These are phyloP conservation scores for Petrolisthes manimaculis DNA, from an alignment of 2,888 invertebrate species.

Conservation along the genomic window DNA sequence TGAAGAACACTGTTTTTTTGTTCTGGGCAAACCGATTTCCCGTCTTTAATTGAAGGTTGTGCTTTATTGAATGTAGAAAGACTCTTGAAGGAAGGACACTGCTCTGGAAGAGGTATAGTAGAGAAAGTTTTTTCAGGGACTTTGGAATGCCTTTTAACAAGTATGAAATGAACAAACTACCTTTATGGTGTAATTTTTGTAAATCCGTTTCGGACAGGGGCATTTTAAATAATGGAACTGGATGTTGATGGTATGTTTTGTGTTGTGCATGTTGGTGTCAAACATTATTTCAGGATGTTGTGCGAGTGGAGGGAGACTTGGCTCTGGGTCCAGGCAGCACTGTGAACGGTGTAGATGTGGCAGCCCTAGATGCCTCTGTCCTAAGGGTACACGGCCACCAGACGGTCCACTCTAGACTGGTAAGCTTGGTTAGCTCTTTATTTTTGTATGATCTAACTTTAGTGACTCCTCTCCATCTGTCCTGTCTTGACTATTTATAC, in stretches of 20 bases:
- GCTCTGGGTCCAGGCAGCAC: neutral
- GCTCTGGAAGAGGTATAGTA: too few species aligned
- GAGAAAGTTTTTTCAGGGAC: too few species aligned
- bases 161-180: too few species aligned
- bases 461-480: neutral
- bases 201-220: neutral
- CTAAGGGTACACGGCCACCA: constrained; percentile 22
- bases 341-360: constrained; percentile 24
- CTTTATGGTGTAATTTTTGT: too few species aligned
- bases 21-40: too few species aligned
- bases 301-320: neutral
- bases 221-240: neutral
- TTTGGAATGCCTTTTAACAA: too few species aligned
- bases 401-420: neutral
- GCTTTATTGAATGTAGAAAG: too few species aligned
- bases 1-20: neutral
- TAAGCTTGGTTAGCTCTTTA: neutral
- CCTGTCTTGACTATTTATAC: too few species aligned
- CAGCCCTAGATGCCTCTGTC: neutral
- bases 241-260: neutral
- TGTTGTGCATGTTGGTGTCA: neutral
- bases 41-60: too few species aligned
- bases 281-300: neutral
- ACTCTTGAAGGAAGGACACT: too few species aligned
- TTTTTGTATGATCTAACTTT: neutral